Evolutionary conservation across 2,888 invertebrate genomes (phyloP).

Genomic region (Arge pagana): DNA sequence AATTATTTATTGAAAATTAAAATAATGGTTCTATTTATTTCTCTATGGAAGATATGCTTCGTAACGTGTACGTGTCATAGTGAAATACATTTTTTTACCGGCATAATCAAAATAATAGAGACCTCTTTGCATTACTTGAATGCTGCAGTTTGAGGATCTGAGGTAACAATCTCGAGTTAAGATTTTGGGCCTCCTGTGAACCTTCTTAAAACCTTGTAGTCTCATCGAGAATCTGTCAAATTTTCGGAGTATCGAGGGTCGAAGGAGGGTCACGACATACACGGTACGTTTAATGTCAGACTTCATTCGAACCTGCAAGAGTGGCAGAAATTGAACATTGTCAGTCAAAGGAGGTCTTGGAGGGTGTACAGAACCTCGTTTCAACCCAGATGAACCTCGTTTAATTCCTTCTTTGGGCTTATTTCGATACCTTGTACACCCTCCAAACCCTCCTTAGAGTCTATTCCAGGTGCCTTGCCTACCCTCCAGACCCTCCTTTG

Average conservation of each 20-base stretch:
- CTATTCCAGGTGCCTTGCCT: neutral
- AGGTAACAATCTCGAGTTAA: constrained; percentile 2
- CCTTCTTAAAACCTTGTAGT: neutral
- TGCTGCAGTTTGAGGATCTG: too few species aligned
- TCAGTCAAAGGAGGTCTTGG: constrained; percentile 1
- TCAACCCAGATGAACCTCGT: neutral
- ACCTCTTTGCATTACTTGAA: too few species aligned
- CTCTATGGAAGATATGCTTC: too few species aligned
- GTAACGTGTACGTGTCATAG: too few species aligned
- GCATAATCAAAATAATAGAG: too few species aligned
- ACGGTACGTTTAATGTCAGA: neutral
- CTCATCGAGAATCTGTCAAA: neutral
- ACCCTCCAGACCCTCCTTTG: neutral
- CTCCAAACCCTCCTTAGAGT: neutral
- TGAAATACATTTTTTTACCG: too few species aligned
- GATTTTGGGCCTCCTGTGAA: too few species aligned
- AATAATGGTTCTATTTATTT: too few species aligned
- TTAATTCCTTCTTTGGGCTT: too few species aligned
- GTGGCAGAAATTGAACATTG: constrained; percentile 2
- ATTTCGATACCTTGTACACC: neutral
- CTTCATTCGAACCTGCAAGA: neutral
- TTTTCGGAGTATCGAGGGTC: neutral
- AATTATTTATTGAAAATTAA: too few species aligned
- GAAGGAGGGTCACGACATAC: neutral
- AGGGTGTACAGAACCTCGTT: neutral